Base-by-base conservation (phyloP, 2,888 invertebrate genomes). In the Nasonovia ribisnigri region DNA sequence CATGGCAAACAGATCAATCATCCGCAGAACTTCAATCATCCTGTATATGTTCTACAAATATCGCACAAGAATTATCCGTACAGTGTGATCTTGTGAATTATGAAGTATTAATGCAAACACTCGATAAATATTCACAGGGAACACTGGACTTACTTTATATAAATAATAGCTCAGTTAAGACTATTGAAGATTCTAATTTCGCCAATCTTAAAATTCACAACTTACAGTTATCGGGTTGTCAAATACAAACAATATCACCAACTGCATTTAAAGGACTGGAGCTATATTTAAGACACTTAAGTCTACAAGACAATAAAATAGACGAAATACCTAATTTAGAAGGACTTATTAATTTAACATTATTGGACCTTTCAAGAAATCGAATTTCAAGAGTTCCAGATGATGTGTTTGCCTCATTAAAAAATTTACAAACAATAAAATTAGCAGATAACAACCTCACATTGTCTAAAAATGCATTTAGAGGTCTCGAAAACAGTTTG, bases 61-160 rank as follows among this genome's bases (percentile, higher is more conserved):
- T 98, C 94, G 98, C 98, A 87, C 97, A 97, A 95, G 98, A 98
- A 95, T 96, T 98, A 29, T 98, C 98, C 60, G 97, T 98, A 95
- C 98, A 98, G 96, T 98, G 98, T 96, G 98, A 98, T 96, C 97
- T 98, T 96, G 98, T 98, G 94, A 97, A 98, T 95, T 98, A 98
- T 96, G 96, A 97, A 88, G 96, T 97, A 95, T 96, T 99, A n/a
- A 95, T 98, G 95, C 96, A 97, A 94, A 97, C 98, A 54, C 96
- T 98, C 95, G 97, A 97, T 95, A 97, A 97, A 95, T 97, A 97
- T 96, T 97, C 97, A 46, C 96, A 96, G 94, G 97, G 97, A 93
- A 96, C 97, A 91, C 96, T 99, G 95, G 98, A 98, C 96, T 96
- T 98, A 95, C 97, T 99, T 84, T 98, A 98, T 96, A 97, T 99